Conservation (phyloP, 2,113 vertebrate species). For the Entosphenus tridentatus region DNA sequence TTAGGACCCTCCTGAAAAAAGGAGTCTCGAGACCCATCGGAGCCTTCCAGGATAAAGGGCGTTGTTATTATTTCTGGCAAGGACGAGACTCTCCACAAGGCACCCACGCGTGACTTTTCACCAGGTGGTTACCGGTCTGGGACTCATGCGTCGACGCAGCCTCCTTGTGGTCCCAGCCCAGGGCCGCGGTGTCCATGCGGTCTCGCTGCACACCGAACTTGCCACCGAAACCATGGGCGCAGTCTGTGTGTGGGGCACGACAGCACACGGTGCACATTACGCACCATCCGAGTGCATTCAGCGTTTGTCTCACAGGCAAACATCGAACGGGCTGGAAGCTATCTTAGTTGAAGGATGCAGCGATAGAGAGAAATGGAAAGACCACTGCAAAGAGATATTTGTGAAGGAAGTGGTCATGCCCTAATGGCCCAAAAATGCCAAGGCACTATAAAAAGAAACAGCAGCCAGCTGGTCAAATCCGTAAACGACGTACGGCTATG, state of each 20-base stretch:
- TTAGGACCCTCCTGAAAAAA: neutral
- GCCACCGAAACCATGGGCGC: constrained; percentile 24
- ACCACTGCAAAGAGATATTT: no score
- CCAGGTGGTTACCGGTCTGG: constrained; percentile 21
- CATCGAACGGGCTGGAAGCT: neutral
- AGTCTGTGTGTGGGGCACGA: constrained; percentile 15
- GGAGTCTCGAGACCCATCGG: neutral
- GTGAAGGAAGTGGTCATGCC: no score
- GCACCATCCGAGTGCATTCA: neutral
- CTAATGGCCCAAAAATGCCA: no score
- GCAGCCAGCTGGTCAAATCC: no score
- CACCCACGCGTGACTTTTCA: neutral
- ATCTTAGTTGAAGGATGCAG: neutral
- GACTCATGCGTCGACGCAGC: constrained; percentile 18
- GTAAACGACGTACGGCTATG: no score
- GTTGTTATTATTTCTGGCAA: neutral
- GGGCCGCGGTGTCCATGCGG: constrained; percentile 31
- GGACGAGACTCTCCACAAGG: neutral
- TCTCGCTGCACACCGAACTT: constrained; percentile 49
- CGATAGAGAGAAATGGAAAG: no score
- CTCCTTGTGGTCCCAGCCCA: constrained; percentile 25
- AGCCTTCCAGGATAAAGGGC: neutral
- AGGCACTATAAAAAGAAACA: no score
- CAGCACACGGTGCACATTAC: neutral
- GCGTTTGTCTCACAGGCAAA: neutral